Evolutionary conservation across 2,797 vertebrate species (phyloP), one percentile per base, ranked within the genome.

Genomic region (Chrosomus eos): DNA sequence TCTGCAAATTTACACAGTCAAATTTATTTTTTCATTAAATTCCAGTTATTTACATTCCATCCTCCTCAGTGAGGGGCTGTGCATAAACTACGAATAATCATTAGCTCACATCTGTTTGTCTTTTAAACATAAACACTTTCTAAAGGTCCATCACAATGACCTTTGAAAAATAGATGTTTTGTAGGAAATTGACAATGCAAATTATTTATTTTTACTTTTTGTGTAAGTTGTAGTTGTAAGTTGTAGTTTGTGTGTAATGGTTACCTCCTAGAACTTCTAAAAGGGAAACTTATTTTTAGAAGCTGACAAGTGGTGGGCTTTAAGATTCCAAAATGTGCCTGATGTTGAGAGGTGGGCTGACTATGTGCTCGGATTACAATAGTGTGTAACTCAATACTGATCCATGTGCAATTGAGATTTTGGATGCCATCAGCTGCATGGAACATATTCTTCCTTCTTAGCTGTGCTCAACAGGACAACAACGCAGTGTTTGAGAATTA

Each of bases 271-370:
- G 31, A 68, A 70, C 66, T 70, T 16, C 14, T 77, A 62, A 31
- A 66, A 70, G 80, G 40, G 71, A 66, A 58, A 74, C 76, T 85
- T 92, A 91, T 93, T 91, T 92, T 91, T 91, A 93, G 88, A 85
- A 7, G 28, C 21, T 64, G 68, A 70, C 26, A 80, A 80, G 60
- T 19, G 16, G 38, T 36, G 23, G 67, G 55, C 31, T 66, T 80
- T 80, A 31, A 66, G 14, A 66, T 85, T 68, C 82, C n/a, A 83
- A 40, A 77, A 55, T 67, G 45, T 68, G 43, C 82, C 53, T 85
- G 14, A 53, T 84, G 16, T 70, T 70, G 72, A 28, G 4, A 51
- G 45, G 1, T 16, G 38, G 23, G 26, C 26, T 18, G 14, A 66
- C 48, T 62, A 7, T 78, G n/a, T 74, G 82, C 70, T 68, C 58